Conservation (phyloP, 2,113 vertebrate genomes). For the Anser brachyrhynchus region DNA sequence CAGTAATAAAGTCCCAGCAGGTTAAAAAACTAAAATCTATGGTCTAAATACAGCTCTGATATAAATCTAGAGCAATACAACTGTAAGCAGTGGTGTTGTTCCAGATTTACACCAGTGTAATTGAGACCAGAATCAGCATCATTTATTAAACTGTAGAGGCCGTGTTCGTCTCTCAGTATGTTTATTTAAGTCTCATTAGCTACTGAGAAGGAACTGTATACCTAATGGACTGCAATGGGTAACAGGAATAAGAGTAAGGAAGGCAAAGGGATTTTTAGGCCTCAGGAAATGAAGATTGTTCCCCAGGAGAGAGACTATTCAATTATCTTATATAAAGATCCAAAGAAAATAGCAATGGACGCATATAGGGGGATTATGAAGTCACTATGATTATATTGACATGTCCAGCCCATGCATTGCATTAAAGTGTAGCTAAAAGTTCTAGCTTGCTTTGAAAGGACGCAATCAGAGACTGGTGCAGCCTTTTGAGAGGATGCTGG, state of each 20-base stretch:
- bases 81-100: conserved; percentile 8
- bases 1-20: not conserved
- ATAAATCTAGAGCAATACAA: conserved; percentile 32
- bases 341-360: not conserved
- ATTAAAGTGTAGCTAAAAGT: not conserved
- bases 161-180: conserved; percentile 42
- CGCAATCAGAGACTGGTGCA: not conserved
- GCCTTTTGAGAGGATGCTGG: not conserved
- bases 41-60: not conserved
- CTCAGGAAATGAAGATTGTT: not conserved
- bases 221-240: conserved; percentile 41
- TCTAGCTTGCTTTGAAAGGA: not conserved
- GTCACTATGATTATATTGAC: not conserved
- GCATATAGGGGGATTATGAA: not conserved
- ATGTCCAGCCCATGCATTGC: not conserved
- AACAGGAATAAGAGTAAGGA: not conserved
- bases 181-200: conserved; percentile 69
- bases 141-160: conserved; percentile 64
- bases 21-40: not conserved
- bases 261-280: conserved; percentile 35
- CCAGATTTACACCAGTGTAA: conserved; percentile 61
- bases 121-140: conserved; percentile 47
- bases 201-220: conserved; percentile 53
- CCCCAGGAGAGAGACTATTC: not conserved
- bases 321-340: not conserved